Conservation (phyloP, 2,888 invertebrate species). For the Cremastinae sp. region DNA sequence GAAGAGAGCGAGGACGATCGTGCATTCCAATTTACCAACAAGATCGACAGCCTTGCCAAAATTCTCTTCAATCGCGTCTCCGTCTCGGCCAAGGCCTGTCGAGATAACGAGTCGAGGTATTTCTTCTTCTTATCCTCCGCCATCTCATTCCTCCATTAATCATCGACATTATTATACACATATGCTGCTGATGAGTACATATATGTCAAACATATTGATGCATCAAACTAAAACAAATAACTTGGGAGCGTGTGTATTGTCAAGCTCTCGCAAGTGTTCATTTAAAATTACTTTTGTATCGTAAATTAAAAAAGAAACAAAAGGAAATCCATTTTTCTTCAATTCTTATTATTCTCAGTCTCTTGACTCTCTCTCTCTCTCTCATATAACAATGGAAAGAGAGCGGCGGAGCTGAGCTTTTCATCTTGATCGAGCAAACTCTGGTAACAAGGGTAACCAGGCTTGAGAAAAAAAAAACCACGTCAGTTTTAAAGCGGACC, state of each 20-base stretch:
- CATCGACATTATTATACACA: constrained; percentile 7
- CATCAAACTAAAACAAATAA: no score
- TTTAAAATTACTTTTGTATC: background rate
- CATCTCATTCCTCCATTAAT: constrained; percentile 8
- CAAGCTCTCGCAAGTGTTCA: background rate
- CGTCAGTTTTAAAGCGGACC: constrained; percentile 21
- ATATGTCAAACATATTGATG: no score
- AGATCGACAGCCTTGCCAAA: constrained; percentile 89
- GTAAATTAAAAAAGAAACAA: background rate
- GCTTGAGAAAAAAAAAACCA: constrained; percentile 32
- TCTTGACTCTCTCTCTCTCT: constrained; percentile 10
- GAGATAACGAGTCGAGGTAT: constrained; percentile 69
- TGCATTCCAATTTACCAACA: constrained; percentile 86
- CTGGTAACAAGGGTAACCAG: constrained; percentile 62
- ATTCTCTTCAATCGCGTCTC: constrained; percentile 84
- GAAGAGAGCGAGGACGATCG: constrained; percentile 82
- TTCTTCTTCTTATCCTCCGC: no score
- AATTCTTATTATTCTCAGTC: constrained; percentile 26
- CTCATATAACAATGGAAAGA: constrained; percentile 32
- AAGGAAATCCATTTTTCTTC: constrained; percentile 32
- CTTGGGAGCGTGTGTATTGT: no score
- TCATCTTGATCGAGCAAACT: constrained; percentile 62
- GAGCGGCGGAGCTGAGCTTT: constrained; percentile 62
- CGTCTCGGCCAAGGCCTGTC: constrained; percentile 74
- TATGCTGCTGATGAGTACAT: background rate